phyloP scores from a whole-genome alignment of 2,797 vertebrate genomes.

The Furcifer pardalis region DNA sequence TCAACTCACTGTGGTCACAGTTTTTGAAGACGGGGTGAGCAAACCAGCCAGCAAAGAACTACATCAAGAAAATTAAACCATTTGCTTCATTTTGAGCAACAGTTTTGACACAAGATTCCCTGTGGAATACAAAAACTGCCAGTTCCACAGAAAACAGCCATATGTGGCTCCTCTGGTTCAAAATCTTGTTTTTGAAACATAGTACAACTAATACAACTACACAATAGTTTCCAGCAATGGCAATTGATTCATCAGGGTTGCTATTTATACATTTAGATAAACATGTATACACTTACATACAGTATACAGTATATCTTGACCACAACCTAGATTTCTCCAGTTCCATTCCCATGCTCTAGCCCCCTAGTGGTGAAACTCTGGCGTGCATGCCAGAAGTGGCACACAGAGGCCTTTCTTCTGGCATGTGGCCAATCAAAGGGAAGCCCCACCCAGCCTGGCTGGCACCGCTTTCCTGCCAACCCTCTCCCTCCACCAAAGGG shows the following conservation, averaged over 20 bases:
- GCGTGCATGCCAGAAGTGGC: too few species aligned
- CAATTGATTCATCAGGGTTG: background rate
- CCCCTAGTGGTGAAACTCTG: too few species aligned
- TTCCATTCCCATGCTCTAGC: background rate
- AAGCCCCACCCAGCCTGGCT: too few species aligned
- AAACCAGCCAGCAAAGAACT: conserved; percentile 97
- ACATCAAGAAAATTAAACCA: conserved; percentile 15
- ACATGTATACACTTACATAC: too few species aligned
- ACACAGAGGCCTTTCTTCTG: too few species aligned
- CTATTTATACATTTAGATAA: background rate
- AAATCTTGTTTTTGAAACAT: background rate
- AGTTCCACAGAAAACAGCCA: background rate
- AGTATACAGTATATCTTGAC: too few species aligned
- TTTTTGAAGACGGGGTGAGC: conserved; percentile 93
- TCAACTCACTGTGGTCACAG: conserved; percentile 89
- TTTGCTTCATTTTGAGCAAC: background rate
- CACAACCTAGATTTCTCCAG: background rate
- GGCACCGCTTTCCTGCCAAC: too few species aligned
- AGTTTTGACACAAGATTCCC: background rate
- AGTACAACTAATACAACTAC: background rate
- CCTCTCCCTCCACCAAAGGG: too few species aligned
- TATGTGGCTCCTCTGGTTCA: background rate
- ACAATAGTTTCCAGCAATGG: background rate
- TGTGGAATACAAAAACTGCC: background rate
- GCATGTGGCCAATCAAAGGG: too few species aligned